These are phyloP conservation scores for Psittacara wagleri DNA, from an alignment of 2,113 vertebrate genomes.

Conservation along the genomic window DNA sequence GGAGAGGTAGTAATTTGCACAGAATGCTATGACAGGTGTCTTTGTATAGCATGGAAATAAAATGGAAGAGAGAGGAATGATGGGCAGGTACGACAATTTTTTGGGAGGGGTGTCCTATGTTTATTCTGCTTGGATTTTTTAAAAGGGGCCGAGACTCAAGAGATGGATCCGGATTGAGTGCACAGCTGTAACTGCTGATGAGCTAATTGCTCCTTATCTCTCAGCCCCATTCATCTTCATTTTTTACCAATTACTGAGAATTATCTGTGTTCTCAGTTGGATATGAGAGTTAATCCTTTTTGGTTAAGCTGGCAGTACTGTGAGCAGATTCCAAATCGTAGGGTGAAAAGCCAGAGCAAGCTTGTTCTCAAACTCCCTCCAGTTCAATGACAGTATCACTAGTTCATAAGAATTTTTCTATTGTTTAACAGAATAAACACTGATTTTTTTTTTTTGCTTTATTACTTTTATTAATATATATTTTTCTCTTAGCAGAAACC, in stretches of 20 bases:
- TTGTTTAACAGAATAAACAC: constrained; percentile 69
- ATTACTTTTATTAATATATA: not conserved
- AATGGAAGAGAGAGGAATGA: constrained; percentile 80
- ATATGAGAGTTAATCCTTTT: constrained; percentile 99
- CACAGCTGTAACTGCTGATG: constrained; percentile 99
- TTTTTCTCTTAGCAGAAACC: constrained; percentile 5
- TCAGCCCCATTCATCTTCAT: constrained; percentile 99
- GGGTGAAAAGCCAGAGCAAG: constrained; percentile 86
- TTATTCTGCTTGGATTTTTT: constrained; percentile 87
- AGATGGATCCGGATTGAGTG: constrained; percentile 97
- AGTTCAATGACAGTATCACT: constrained; percentile 81
- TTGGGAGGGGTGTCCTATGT: constrained; percentile 81
- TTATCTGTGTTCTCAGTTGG: constrained; percentile 99
- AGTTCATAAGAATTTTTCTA: constrained; percentile 72
- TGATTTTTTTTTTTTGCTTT: not conserved
- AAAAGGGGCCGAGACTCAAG: constrained; percentile 93
- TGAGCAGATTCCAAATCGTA: constrained; percentile 96
- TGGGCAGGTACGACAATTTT: constrained; percentile 82
- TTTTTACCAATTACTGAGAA: constrained; percentile 99
- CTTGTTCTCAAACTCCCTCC: constrained; percentile 85
- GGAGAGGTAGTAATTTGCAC: constrained; percentile 76
- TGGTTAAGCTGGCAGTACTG: constrained; percentile 99
- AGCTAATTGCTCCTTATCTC: constrained; percentile 99
- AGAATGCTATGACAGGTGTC: constrained; percentile 87
- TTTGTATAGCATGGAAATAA: constrained; percentile 78